Base-by-base conservation (phyloP, 2,113 vertebrate species). In the Alligator mississippiensis region DNA sequence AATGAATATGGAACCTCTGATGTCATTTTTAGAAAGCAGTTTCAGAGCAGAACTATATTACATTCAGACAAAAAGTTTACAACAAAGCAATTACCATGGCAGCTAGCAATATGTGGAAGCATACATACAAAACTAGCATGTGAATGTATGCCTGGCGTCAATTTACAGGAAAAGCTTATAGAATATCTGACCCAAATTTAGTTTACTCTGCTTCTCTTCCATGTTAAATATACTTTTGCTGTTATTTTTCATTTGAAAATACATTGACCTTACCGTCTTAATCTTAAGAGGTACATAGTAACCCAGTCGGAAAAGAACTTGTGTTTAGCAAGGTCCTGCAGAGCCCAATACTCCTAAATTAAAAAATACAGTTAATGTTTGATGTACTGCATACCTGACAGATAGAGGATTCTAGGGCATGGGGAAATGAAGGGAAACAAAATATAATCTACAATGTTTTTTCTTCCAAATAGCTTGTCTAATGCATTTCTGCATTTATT, bases 271-370 rank as follows among this genome's bases (percentile, higher is more conserved):
- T 78, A 98, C 98, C 91, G 84, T 72, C 92, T 93, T 90, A 98
- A 96, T 80, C 98, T 98, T 25, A 93, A 92, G 83, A 98, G 93
- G 85, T 98, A 98, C 94, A 96, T 27, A 59, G 90, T 82, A 89
- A 98, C 96, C 98, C 98, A 98, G 13, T 97, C 96, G 84, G 97
- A 94, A 95, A 98, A 99, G 25, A 96, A 88, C 70, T 96, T 30
- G 30, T 98, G 98, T 80, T 96, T 95, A 11, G 96, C 80, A 88
- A 98, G 93, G 66, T 97, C 97, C 84, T 95, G 88, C 57, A 98
- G 96, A 84, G 98, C 98, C 98, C 98, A 98, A 90, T 98, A 98
- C 92, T 98, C 94, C 98, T 97, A 77, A 38, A 93, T 57, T 88
- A 83, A 95, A 96, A 94, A 24, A 93, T 81, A 91, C 3, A 80